Evolutionary conservation across 2,888 invertebrate species (phyloP).

Genomic region (Erebia palarica): DNA sequence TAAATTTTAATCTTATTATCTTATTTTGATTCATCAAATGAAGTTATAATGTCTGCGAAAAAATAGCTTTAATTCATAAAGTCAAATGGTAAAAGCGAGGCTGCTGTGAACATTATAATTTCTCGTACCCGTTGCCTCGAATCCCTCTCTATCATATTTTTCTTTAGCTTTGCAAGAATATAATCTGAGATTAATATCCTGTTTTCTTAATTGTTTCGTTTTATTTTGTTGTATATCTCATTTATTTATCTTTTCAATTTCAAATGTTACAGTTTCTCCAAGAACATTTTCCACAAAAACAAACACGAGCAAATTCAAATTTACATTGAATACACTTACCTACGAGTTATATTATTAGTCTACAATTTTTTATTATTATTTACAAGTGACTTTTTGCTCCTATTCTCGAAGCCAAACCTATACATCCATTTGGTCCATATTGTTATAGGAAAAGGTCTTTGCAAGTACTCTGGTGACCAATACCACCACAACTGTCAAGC

Average conservation of each 20-base stretch:
- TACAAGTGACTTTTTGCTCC: not conserved
- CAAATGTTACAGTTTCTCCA: not conserved
- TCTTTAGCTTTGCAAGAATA: slow-evolving; percentile 3
- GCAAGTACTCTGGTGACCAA: slow-evolving; percentile 52
- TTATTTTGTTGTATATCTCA: slow-evolving; percentile 1
- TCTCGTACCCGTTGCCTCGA: not conserved
- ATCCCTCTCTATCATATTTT: slow-evolving; percentile 2
- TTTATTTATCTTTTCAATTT: not conserved
- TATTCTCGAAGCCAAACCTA: not conserved
- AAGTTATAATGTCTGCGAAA: not conserved
- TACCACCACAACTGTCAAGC: slow-evolving; percentile 50
- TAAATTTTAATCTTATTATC: not conserved
- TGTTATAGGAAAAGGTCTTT: slow-evolving; percentile 43
- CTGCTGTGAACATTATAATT: not conserved
- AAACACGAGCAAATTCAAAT: not conserved
- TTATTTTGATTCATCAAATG: not conserved
- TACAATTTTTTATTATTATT: not conserved
- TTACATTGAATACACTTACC: too few relatives aligned
- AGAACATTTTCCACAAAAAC: not conserved
- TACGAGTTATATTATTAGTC: not conserved
- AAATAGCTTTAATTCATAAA: slow-evolving; percentile 4
- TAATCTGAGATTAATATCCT: slow-evolving; percentile 8
- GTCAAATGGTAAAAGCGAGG: slow-evolving; percentile 1
- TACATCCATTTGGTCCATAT: slow-evolving; percentile 5
- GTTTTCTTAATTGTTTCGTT: too few relatives aligned